Conservation (phyloP, 2,888 invertebrate genomes). For the Danaus chrysippus region DNA sequence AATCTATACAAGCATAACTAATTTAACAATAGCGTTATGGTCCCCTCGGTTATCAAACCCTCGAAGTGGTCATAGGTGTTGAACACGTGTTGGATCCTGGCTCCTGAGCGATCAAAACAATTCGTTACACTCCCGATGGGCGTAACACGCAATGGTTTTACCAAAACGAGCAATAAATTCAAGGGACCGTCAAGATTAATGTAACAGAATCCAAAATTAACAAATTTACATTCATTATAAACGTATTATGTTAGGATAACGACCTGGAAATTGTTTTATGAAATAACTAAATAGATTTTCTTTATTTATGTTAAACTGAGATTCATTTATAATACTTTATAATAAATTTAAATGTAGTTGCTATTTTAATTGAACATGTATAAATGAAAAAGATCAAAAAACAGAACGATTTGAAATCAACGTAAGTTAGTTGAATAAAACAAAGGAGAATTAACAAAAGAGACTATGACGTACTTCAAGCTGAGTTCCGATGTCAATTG, state of each 20-base stretch:
- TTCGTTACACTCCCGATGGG: constrained; percentile 59
- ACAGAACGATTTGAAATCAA: no score
- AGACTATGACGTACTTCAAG: constrained; percentile 25
- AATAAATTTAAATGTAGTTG: no score
- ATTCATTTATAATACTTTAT: no score
- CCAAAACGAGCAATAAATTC: constrained; percentile 45
- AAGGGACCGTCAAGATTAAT: constrained; percentile 31
- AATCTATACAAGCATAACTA: constrained; percentile 52
- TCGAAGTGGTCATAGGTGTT: constrained; percentile 58
- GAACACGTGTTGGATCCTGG: constrained; percentile 72
- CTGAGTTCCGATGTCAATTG: constrained; percentile 49
- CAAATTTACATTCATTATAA: constrained; percentile 17
- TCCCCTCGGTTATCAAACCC: constrained; percentile 49
- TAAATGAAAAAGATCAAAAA: no score
- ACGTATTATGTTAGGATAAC: constrained; percentile 21
- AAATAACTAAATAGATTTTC: neutral
- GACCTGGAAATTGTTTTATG: constrained; percentile 8
- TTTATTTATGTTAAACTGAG: no score
- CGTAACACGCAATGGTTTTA: constrained; percentile 55
- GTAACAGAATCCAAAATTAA: constrained; percentile 9
- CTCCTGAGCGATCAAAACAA: constrained; percentile 56
- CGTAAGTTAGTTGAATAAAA: neutral
- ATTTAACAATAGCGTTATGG: constrained; percentile 62
- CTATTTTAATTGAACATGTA: no score
- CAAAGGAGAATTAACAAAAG: constrained; percentile 22